A percentile compares a stretch with the other conserved stretches of the same genome.
These are phyloP conservation scores for Drosophila acutilabella DNA, from an alignment of 2,888 invertebrate species.

Conservation along the genomic window DNA sequence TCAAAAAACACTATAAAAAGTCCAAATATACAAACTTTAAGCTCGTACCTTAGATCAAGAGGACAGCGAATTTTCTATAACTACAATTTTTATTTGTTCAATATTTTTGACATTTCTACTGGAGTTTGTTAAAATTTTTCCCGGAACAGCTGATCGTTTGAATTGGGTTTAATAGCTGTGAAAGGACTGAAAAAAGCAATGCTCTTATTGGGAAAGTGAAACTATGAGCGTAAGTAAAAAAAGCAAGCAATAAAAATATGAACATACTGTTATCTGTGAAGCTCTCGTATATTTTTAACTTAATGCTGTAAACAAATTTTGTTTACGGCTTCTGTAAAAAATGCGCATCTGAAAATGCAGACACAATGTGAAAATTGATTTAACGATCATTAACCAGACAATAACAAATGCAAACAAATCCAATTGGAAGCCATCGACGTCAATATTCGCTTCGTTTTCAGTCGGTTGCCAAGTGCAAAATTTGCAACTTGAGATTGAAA, in stretches of 20 bases:
- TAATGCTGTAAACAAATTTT: neutral
- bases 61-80: neutral
- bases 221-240: neutral
- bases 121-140: neutral
- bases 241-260: too few species aligned
- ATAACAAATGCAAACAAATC: constrained; percentile 4
- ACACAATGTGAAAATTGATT: constrained; percentile 29
- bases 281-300: neutral
- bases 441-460: too few species aligned
- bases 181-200: neutral
- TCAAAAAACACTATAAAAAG: too few species aligned
- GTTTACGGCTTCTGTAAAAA: neutral
- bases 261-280: neutral
- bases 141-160: constrained; percentile 1
- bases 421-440: constrained; percentile 1
- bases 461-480: constrained; percentile 10
- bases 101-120: neutral
- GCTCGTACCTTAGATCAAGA: too few species aligned
- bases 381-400: constrained; percentile 30
- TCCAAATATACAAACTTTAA: neutral
- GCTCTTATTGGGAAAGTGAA: neutral
- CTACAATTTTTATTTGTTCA: neutral
- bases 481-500: constrained; percentile 25
- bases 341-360: constrained; percentile 4
- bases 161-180: neutral